Conservation (phyloP, 1,140 invertebrate genomes). For the Metopolophium dirhodum region DNA sequence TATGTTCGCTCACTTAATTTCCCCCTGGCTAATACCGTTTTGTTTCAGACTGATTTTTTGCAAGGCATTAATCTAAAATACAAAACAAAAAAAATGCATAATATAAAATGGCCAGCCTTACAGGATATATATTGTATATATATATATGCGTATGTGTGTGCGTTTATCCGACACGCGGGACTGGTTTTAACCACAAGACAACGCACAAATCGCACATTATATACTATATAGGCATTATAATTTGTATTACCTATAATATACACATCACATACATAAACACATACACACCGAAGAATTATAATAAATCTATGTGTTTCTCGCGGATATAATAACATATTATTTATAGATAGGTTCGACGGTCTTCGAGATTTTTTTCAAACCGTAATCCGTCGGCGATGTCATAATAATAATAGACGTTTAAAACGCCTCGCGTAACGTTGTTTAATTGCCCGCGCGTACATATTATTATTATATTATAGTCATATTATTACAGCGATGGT, state of each 20-base stretch:
- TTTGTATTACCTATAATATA: neutral
- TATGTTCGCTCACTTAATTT: neutral
- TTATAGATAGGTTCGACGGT: neutral
- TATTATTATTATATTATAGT: neutral
- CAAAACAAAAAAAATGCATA: neutral
- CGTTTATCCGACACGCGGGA: neutral
- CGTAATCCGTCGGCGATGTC: neutral
- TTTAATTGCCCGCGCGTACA: neutral
- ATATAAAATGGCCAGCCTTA: neutral
- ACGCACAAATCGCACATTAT: neutral
- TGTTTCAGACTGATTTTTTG: neutral
- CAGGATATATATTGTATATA: neutral
- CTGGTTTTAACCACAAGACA: neutral
- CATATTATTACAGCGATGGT: neutral
- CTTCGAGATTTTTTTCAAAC: neutral
- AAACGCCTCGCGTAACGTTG: neutral
- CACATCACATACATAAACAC: too few relatives aligned
- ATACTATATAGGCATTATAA: neutral
- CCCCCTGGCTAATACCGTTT: slow-evolving; percentile 7
- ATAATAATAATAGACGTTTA: neutral
- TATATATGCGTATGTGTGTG: too few relatives aligned
- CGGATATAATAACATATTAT: neutral
- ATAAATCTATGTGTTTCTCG: neutral
- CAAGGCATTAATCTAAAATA: neutral
- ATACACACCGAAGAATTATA: neutral